phyloP scores from a whole-genome alignment of 2,797 vertebrate species.

The Agapornis canus region DNA sequence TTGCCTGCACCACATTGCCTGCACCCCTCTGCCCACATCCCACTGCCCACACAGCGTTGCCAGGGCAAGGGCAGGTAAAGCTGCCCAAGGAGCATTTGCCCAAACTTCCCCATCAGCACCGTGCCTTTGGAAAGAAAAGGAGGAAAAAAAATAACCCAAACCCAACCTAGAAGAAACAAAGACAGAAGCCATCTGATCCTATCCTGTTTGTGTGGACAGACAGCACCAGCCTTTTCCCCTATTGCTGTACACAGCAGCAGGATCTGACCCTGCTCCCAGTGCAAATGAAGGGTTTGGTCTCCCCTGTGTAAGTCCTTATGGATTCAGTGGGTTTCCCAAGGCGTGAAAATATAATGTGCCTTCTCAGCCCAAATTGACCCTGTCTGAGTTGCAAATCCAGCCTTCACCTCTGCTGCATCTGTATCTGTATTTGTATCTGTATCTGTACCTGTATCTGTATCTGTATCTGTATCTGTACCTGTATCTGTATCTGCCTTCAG shows the following conservation, averaged over 20 bases:
- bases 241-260: background rate
- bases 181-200: rapidly evolving
- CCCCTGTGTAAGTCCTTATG: background rate
- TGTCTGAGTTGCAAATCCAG: background rate
- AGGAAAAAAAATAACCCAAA: background rate
- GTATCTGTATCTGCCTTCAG: rapidly evolving
- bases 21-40: background rate
- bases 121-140: background rate
- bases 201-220: rapidly evolving
- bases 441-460: too few species aligned
- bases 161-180: background rate
- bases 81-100: background rate
- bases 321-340: background rate
- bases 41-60: rapidly evolving
- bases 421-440: too few species aligned
- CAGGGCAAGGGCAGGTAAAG: background rate
- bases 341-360: background rate
- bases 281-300: rapidly evolving
- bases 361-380: background rate
- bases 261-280: background rate
- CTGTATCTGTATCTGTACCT: too few species aligned
- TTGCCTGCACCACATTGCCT: background rate
- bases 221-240: background rate
- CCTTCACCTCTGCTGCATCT: background rate
- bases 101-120: background rate